Evolutionary conservation across 64 coral and sea anemone species (phyloP), one percentile per base, ranked within the genome.

Genomic region (Dendrophyllia cribrosa): DNA sequence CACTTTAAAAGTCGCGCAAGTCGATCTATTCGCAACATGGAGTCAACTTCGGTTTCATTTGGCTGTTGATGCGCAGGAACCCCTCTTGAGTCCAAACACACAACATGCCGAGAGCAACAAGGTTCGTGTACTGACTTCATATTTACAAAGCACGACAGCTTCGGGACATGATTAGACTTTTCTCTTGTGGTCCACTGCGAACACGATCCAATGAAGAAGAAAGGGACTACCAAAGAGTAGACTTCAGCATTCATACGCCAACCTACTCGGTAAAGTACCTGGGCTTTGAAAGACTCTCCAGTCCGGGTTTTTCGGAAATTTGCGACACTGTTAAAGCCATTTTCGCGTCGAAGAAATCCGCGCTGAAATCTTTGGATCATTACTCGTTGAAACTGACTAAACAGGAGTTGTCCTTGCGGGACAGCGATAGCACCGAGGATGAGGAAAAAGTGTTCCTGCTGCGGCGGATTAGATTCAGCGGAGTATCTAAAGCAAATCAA

Each of bases 321-420:
- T 97, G 95, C 20, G 88, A 94, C 23, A 97, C 95, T 67, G 95
- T 97, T 21, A 94, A 94, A 51, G 86, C 78, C 19, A 97, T 97
- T 91, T 97, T 91, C 73, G 20, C 16, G 24, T 59, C 71, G 19
- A 76, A 94, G 70, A 94, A 89, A 44, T 67, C 70, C 20, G 70
- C 58, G 15, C 50, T 97, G 56, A 97, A 88, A 76, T 85, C 86
- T 45, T 65, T 97, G 61, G 90, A 94, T 20, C 95, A 89, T 59
- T 97, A 92, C 67, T 97, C 92, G 67, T 70, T 97, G 64, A 92
- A 87, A 78, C 46, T 97, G 61, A 94, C 95, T 5, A 97, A 94
- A 79, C 92, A 97, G 50, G 95, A 92, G 56, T 24, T 97, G 5
- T 91, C 90, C 49, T 82, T 97, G 66, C 88, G 95, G 51, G 95